These are phyloP conservation scores for Brachyptera putata DNA, from an alignment of 2,888 invertebrate species.

Conservation along the genomic window DNA sequence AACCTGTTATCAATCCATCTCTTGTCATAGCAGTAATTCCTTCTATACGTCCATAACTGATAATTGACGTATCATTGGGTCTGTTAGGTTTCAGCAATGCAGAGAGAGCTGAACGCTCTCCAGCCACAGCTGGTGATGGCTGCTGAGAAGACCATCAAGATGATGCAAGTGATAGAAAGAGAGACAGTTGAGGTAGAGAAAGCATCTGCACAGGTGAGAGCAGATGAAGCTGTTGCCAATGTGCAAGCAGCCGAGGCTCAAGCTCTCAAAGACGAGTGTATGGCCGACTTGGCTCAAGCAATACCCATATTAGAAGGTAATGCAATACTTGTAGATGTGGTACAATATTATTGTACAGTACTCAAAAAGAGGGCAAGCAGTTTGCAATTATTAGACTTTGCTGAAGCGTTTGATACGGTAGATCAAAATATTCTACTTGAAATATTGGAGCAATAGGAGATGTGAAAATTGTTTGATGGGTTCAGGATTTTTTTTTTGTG, in stretches of 20 bases:
- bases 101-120: constrained; percentile 64
- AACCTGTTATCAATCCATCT: no score
- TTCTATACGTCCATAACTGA: no score
- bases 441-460: no score
- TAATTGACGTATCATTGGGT: no score
- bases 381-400: no score
- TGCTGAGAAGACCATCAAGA: constrained; percentile 65
- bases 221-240: constrained; percentile 84
- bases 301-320: constrained; percentile 71
- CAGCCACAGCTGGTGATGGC: constrained; percentile 71
- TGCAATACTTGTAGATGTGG: not conserved
- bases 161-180: constrained; percentile 70
- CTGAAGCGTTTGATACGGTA: no score
- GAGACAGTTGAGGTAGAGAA: constrained; percentile 74
- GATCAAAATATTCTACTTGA: no score
- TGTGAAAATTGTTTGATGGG: no score
- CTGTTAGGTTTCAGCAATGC: constrained; percentile 67
- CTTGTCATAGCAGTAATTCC: no score
- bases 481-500: no score
- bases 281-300: constrained; percentile 85
- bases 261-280: constrained; percentile 82
- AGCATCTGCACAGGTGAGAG: constrained; percentile 72
- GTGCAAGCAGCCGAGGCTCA: constrained; percentile 81
- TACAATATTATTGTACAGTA: no score
- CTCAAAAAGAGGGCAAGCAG: no score